Evolutionary conservation across 2,797 vertebrate genomes (phyloP), one percentile per base, ranked within the genome.

Genomic region (Dromococcyx pavoninus): DNA sequence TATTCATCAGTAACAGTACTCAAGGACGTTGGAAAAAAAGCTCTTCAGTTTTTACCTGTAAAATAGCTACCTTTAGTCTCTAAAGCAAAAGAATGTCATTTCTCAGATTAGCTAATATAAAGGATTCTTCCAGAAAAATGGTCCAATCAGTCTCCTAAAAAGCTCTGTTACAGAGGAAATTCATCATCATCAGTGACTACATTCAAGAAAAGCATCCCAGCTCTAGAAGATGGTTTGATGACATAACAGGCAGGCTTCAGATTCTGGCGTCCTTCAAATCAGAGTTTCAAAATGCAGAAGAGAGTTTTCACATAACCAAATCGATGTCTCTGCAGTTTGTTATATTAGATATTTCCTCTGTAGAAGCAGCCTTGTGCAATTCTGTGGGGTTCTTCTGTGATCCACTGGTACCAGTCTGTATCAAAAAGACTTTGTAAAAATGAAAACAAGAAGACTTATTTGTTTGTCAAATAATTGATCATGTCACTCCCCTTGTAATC

Each of bases 221-320:
- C 27, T 61, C 21, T 8, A 86, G 85, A 79, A 91, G 74, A 81
- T 41, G 21, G 23, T 83, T 43, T 83, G 57, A 80, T 85, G 75
- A 44, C 13, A 67, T 69, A 65, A 78, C 71, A 85, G 12, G 17
- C 32, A 66, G 51, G 18, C 28, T 93, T 30, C 24, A 51, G 15
- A 62, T 70, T 67, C 61, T 72, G 54, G 44, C 80, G 48, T 80
- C 25, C 65, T 21, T 89, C 82, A 78, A 93, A 88, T 62, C 32
- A 57, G 50, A 69, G 69, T 61, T 86, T 81, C 13, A 9, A 88
- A 79, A 73, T 75, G 39, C 48, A 93, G 19, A 72, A 81, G 43
- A 16, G 69, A 75, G 11, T 86, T 95, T 92, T 94, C 69, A 92
- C 13, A 9, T 70, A 72, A 86, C 84, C 61, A 94, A 35, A 78